Percentiles rank a stretch among this genome's conserved stretches.
These are phyloP conservation scores for Phenganax subtilis DNA, from an alignment of 92 coral and sea anemone species.

Conservation along the genomic window DNA sequence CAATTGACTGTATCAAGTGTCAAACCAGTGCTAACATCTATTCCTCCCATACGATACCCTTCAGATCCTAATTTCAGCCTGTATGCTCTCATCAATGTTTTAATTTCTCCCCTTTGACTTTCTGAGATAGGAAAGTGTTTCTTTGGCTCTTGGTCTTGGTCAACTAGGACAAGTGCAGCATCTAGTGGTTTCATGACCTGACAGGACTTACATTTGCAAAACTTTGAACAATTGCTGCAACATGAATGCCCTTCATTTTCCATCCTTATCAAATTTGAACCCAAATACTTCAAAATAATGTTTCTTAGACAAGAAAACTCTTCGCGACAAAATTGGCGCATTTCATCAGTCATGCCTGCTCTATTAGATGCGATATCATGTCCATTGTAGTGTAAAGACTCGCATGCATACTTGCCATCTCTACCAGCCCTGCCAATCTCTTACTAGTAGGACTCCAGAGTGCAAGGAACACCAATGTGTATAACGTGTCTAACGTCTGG, in stretches of 20 bases:
- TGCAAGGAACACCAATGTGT: constrained; percentile 49
- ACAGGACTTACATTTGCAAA: not conserved
- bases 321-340: not conserved
- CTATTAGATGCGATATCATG: not conserved
- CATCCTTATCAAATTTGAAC: not conserved
- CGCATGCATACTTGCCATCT: not conserved
- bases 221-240: not conserved
- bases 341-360: constrained; percentile 1
- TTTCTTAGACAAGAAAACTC: not conserved
- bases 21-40: constrained; percentile 10
- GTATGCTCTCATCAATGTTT: not conserved
- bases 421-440: constrained; percentile 53
- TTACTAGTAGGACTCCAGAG: constrained; percentile 47
- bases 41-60: not conserved
- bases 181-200: not conserved
- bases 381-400: constrained; percentile 2
- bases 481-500: constrained; percentile 51
- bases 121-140: not conserved
- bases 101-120: not conserved
- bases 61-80: constrained; percentile 2
- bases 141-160: not conserved
- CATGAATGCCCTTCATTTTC: not conserved
- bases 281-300: not conserved
- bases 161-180: not conserved
- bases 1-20: constrained; percentile 3